A percentile compares a stretch with the other conserved stretches of the same genome.
Conservation (phyloP, 1,140 invertebrate species). For the Cotesia chilonis region DNA sequence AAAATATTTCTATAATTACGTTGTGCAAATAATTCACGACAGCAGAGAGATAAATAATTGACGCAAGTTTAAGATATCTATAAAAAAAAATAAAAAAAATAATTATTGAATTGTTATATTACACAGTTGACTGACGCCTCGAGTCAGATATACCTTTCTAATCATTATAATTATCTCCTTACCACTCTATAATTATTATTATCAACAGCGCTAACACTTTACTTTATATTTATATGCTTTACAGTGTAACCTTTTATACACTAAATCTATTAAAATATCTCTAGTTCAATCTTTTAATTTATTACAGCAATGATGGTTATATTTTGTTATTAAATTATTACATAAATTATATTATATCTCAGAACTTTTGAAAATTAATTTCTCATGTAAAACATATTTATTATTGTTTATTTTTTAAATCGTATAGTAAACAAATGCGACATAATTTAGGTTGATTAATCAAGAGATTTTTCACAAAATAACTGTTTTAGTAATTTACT, state of each 20-base stretch:
- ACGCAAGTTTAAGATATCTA: no score
- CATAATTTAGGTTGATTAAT: no score
- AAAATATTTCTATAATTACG: no score
- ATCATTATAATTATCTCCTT: constrained; percentile 19
- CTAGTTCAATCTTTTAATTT: neutral
- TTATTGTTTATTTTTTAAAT: neutral
- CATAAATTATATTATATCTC: neutral
- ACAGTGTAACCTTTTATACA: constrained; percentile 6
- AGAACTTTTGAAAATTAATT: neutral
- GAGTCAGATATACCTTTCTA: neutral
- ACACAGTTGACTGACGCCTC: constrained; percentile 4
- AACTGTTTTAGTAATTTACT: no score
- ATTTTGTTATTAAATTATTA: neutral
- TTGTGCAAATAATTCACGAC: no score
- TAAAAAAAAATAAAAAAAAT: no score
- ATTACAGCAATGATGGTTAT: neutral
- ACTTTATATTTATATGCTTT: constrained; percentile 7
- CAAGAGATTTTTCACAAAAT: no score
- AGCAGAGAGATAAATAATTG: no score
- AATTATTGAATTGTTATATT: no score
- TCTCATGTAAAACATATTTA: neutral
- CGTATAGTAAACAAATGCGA: no score
- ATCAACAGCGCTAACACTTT: neutral
- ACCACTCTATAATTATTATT: constrained; percentile 23
- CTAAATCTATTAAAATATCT: constrained; percentile 13